A percentile compares a stretch with the other conserved stretches of the same genome.
Evolutionary conservation across 2,113 vertebrate genomes (phyloP).

Genomic region (Cichladusa arquata): DNA sequence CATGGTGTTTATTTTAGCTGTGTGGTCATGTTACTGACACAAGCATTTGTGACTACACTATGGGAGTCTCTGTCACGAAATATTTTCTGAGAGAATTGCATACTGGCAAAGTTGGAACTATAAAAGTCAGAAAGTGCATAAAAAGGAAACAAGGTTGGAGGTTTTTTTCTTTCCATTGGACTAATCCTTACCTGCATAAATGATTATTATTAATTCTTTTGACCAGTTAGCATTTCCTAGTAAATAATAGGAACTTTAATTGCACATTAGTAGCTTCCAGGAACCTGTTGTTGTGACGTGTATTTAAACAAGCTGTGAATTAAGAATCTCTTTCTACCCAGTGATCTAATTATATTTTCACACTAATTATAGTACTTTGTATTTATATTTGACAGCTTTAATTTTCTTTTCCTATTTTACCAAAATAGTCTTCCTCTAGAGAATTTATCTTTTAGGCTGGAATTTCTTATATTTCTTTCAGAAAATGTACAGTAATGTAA

Average conservation of each 20-base stretch:
- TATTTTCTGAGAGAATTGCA: not conserved
- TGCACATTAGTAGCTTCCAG: constrained; percentile 66
- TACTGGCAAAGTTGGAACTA: not conserved
- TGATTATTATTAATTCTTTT: not conserved
- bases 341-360: constrained; percentile 53
- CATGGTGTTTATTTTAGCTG: not conserved
- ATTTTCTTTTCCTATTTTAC: constrained; percentile 43
- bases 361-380: not conserved
- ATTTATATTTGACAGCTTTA: constrained; percentile 42
- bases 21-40: not conserved
- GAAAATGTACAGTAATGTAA: not conserved
- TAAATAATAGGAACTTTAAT: constrained; percentile 61
- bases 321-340: constrained; percentile 21
- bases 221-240: not conserved
- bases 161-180: not conserved
- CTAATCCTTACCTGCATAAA: not conserved
- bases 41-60: not conserved
- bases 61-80: not conserved
- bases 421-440: not conserved
- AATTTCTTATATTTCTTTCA: not conserved
- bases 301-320: constrained; percentile 64
- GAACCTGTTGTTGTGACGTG: constrained; percentile 70
- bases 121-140: not conserved
- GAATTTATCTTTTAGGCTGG: not conserved
- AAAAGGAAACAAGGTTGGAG: not conserved